Percentiles rank a stretch among this genome's conserved stretches.
These are phyloP conservation scores for Mystacides longicornis DNA, from an alignment of 2,888 invertebrate genomes.

Conservation along the genomic window DNA sequence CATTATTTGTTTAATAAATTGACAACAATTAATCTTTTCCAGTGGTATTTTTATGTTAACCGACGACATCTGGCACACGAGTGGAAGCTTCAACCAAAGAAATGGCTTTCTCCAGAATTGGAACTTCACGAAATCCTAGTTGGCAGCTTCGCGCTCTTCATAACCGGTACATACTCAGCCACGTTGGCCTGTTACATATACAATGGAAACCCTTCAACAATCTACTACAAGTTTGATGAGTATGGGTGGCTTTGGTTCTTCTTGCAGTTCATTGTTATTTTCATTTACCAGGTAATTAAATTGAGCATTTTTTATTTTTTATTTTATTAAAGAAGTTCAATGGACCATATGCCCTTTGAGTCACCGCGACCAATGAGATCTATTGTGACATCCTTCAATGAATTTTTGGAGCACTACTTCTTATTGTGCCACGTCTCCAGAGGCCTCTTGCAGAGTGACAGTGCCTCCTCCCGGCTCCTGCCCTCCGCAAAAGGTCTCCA, in stretches of 20 bases:
- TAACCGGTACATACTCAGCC: conserved; percentile 51
- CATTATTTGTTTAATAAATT: too few species aligned
- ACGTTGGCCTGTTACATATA: conserved; percentile 57
- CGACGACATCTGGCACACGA: conserved; percentile 53
- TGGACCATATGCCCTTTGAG: too few species aligned
- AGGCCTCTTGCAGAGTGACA: too few species aligned
- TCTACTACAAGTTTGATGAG: conserved; percentile 57
- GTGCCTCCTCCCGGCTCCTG: too few species aligned
- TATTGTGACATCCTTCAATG: too few species aligned
- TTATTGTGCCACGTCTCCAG: too few species aligned
- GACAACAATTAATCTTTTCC: too few species aligned
- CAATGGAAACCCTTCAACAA: conserved; percentile 58
- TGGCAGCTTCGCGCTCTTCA: conserved; percentile 51
- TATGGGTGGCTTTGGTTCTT: conserved; percentile 61
- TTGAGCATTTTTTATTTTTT: too few species aligned
- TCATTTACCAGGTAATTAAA: conserved; percentile 57
- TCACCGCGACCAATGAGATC: too few species aligned
- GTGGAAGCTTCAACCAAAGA: conserved; percentile 69
- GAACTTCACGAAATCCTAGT: conserved; percentile 62
- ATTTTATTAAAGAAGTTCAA: too few species aligned
- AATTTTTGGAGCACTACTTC: too few species aligned
- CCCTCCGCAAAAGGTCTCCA: too few species aligned
- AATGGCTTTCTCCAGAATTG: conserved; percentile 58
- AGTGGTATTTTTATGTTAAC: conserved; percentile 67
- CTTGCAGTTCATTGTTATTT: conserved; percentile 56